Evolutionary conservation across 2,888 invertebrate species (phyloP), one percentile per base, ranked within the genome.

Genomic region (Acleris sparsana): DNA sequence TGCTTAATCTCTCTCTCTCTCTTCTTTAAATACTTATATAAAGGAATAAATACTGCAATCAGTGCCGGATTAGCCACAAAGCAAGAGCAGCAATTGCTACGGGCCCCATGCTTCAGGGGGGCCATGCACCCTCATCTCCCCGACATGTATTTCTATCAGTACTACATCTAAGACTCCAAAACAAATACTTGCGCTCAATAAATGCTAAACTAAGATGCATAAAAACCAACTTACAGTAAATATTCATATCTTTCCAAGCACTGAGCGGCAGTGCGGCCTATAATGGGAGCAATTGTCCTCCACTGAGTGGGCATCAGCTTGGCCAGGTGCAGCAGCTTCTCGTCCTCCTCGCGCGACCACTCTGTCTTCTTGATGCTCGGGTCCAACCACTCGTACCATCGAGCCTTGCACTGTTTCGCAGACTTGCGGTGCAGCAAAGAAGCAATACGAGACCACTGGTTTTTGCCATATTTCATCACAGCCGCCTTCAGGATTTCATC

Each of bases 391-490:
- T 99, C 99, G 86, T 98, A 99, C 99, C 99, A 99, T 74, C 99
- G 95, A 18, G 99, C 99, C 88, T 99, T 99, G 90, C 99, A 99
- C 86, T 99, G 99, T 86, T 99, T 99, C 0, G 99, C 99, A 0
- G 99, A 99, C 87, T 99, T 99, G 77, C 99, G 94, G 86, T 99
- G 99, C 39, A 99, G 93, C 67, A 99, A 88, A 0, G 99, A 99
- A 29, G 99, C 99, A 85, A 99, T 99, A 82, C 99, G 96, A 62
- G 99, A 98, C 99, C 99, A 99, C 85, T 99, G 99, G 86, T 99
- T 99, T 94, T 99, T 99, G 75, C 99, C 99, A 97, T 99, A 99
- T 96, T 99, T 99, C 99, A 99, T 99, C 67, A 99, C 99, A 86
- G 99, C 99, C 67, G 99, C 99, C 94, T 99, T 99, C 68, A 99